phyloP scores from a whole-genome alignment of 2,888 invertebrate species.

The Heliconius ethilla region DNA sequence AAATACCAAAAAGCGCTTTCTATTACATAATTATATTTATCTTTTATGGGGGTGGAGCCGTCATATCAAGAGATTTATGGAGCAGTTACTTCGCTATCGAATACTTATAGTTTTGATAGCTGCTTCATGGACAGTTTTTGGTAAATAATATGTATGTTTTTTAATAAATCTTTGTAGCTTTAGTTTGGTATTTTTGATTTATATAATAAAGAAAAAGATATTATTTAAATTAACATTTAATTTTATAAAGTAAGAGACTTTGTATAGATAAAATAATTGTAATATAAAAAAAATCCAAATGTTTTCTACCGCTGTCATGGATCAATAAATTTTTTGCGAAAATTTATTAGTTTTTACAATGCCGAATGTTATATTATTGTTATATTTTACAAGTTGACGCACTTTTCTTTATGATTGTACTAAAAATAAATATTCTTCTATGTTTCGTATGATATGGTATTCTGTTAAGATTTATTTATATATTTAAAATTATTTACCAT shows the following conservation, averaged over 20 bases:
- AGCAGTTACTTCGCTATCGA: slow-evolving; percentile 2
- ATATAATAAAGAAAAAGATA: not conserved
- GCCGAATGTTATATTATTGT: not conserved
- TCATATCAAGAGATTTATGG: slow-evolving; percentile 8
- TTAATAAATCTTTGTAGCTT: not conserved
- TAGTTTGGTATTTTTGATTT: not conserved
- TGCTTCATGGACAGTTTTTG: not conserved
- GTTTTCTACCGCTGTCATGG: not conserved
- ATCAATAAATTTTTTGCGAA: not conserved
- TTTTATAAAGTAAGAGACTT: too few species aligned
- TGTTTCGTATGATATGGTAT: not conserved
- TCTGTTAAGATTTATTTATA: not conserved
- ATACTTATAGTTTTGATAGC: not conserved
- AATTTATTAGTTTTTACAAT: not conserved
- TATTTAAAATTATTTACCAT: too few species aligned
- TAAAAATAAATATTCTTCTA: not conserved
- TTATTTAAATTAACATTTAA: too few species aligned
- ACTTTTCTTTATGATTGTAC: not conserved
- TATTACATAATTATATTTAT: slow-evolving; percentile 25
- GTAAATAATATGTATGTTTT: not conserved
- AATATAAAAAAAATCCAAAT: not conserved
- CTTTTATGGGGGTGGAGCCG: slow-evolving; percentile 12
- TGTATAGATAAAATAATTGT: not conserved
- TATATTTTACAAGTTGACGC: not conserved
- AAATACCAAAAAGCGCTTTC: slow-evolving; percentile 10